phyloP scores from a whole-genome alignment of 2,888 invertebrate species.

The Deilephila elpenor region DNA sequence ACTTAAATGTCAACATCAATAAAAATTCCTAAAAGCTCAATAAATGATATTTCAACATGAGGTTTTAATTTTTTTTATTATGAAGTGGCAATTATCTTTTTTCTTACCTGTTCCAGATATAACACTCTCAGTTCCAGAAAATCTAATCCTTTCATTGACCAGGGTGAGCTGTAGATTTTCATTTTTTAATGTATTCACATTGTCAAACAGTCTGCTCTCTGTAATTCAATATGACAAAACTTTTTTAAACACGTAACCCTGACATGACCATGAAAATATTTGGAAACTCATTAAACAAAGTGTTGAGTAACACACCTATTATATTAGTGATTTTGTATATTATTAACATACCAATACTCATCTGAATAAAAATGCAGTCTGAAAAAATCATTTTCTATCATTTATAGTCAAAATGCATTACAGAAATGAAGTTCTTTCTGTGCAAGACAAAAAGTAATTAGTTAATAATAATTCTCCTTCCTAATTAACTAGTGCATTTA shows the following conservation, averaged over 20 bases:
- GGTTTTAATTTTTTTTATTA: neutral
- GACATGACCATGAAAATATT: neutral
- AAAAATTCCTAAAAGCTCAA: too few relatives aligned
- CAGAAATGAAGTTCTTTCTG: too few relatives aligned
- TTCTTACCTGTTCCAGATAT: constrained; percentile 61
- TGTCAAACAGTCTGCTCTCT: constrained; percentile 96
- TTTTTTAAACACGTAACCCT: neutral
- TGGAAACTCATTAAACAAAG: neutral
- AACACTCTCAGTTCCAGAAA: constrained; percentile 80
- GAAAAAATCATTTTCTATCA: neutral
- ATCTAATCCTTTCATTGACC: constrained; percentile 92
- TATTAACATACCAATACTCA: too few relatives aligned
- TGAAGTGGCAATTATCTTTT: neutral
- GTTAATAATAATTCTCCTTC: neutral
- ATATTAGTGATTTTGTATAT: neutral
- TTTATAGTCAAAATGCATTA: neutral
- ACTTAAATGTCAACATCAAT: too few relatives aligned
- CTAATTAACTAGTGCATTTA: neutral
- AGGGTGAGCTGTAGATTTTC: constrained; percentile 94
- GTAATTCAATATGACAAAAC: constrained; percentile 57
- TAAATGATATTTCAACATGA: too few relatives aligned
- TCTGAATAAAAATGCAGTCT: neutral
- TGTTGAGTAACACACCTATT: neutral
- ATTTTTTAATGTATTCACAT: constrained; percentile 90
- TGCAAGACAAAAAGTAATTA: neutral